These are phyloP conservation scores for Chionomys nivalis DNA, from an alignment of 2,113 vertebrate species.

Conservation along the genomic window DNA sequence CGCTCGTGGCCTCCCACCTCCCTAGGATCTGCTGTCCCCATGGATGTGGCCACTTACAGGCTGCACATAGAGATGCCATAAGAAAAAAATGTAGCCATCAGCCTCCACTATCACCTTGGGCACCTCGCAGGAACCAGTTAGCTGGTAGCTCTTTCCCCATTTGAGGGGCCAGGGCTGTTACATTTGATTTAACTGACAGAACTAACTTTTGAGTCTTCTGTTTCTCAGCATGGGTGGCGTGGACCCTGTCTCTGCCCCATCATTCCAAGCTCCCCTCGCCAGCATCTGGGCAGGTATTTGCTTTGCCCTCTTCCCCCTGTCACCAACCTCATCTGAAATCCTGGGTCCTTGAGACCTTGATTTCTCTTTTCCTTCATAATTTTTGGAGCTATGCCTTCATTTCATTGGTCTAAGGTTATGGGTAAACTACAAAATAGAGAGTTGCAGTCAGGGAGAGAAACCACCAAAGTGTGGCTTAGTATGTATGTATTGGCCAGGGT, in stretches of 20 bases:
- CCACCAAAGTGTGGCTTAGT: not conserved
- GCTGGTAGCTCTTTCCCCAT: not conserved
- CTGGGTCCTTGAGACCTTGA: not conserved
- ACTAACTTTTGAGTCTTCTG: not conserved
- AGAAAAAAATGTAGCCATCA: not conserved
- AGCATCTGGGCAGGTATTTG: not conserved
- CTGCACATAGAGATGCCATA: not conserved
- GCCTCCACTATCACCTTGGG: not conserved
- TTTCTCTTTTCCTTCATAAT: not conserved
- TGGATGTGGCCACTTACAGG: rapidly evolving
- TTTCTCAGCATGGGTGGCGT: not conserved
- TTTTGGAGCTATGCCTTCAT: not conserved
- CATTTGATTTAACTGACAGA: not conserved
- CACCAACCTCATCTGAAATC: not conserved
- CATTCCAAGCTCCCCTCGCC: not conserved
- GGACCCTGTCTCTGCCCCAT: not conserved
- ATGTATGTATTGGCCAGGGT: rapidly evolving
- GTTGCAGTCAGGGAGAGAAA: not conserved
- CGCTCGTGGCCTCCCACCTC: rapidly evolving
- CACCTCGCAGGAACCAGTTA: not conserved
- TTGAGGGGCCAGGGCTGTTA: not conserved
- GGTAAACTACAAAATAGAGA: not conserved
- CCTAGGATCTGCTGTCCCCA: not conserved
- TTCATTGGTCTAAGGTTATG: not conserved
- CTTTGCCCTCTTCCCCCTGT: not conserved